Conservation (phyloP, 2,888 invertebrate species). For the Lycia hirtaria region DNA sequence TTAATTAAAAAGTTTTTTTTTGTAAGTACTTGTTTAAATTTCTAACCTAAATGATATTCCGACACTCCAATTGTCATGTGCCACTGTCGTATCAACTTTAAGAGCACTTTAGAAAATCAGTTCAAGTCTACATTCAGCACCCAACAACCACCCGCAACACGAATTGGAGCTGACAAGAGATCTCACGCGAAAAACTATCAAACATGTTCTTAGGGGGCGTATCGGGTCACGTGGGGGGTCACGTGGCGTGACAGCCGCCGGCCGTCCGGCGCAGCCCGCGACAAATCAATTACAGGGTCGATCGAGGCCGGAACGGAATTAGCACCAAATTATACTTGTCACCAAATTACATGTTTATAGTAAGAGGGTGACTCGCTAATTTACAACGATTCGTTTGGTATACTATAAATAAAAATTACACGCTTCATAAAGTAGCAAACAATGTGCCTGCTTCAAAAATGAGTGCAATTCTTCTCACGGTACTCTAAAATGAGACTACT, state of each 20-base stretch:
- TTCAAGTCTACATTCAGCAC: constrained; percentile 26
- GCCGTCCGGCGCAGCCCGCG: constrained; percentile 55
- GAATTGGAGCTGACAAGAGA: constrained; percentile 54
- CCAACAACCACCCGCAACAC: constrained; percentile 40
- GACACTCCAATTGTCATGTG: neutral
- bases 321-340: constrained; percentile 76
- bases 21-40: too few relatives aligned
- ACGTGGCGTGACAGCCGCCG: constrained; percentile 55
- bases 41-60: too few relatives aligned
- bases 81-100: neutral
- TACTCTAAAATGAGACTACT: neutral
- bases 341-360: constrained; percentile 74
- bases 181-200: constrained; percentile 67
- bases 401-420: constrained; percentile 22
- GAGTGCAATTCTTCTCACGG: constrained; percentile 15
- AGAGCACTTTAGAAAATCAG: constrained; percentile 16
- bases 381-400: constrained; percentile 53
- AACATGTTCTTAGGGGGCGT: constrained; percentile 56
- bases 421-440: constrained; percentile 19
- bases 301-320: constrained; percentile 66
- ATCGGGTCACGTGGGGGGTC: constrained; percentile 58
- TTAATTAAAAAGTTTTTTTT: too few relatives aligned
- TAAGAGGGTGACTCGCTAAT: constrained; percentile 66
- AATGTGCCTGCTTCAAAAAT: neutral
- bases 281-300: constrained; percentile 82